A percentile compares a stretch with the other conserved stretches of the same genome.
Evolutionary conservation across 1,140 invertebrate species (phyloP).

Genomic region (Trichoplusia ni): DNA sequence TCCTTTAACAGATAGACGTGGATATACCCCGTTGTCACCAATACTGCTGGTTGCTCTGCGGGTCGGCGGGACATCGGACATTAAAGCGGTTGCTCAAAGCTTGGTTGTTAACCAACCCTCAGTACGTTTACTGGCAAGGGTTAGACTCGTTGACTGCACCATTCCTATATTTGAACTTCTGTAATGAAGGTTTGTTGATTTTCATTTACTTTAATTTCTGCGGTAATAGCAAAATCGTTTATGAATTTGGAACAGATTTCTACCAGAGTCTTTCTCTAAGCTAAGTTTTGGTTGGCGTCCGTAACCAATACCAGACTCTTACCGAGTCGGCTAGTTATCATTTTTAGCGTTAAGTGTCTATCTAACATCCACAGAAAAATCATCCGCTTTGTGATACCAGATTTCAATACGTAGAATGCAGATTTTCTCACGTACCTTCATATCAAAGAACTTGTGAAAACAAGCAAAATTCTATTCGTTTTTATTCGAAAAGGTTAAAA

Average conservation of each 20-base stretch:
- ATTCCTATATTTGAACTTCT: conserved; percentile 98
- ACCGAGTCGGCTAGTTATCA: too few species aligned
- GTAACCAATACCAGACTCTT: too few species aligned
- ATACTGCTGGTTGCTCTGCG: conserved; percentile 98
- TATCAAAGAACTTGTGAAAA: too few species aligned
- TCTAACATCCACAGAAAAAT: too few species aligned
- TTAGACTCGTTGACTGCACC: conserved; percentile 98
- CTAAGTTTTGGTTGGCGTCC: too few species aligned
- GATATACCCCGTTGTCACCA: conserved; percentile 99
- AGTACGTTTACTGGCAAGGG: conserved; percentile 99
- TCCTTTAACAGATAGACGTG: conserved; percentile 92
- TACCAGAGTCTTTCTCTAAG: too few species aligned
- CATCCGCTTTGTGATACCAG: too few species aligned
- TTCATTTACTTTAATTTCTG: not conserved
- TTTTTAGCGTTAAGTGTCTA: too few species aligned
- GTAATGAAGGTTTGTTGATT: conserved; percentile 91
- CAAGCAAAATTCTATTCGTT: too few species aligned
- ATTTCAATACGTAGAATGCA: too few species aligned
- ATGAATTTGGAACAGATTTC: not conserved
- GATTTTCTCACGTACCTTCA: too few species aligned
- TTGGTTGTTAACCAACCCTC: conserved; percentile 96
- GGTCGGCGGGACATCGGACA: conserved; percentile 94
- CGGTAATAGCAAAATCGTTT: not conserved
- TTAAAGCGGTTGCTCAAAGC: conserved; percentile 97
- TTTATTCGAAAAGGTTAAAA: too few species aligned